A percentile compares a stretch with the other conserved stretches of the same genome.
phyloP scores from a whole-genome alignment of 2,888 invertebrate species.

The Apodemia duryi region DNA sequence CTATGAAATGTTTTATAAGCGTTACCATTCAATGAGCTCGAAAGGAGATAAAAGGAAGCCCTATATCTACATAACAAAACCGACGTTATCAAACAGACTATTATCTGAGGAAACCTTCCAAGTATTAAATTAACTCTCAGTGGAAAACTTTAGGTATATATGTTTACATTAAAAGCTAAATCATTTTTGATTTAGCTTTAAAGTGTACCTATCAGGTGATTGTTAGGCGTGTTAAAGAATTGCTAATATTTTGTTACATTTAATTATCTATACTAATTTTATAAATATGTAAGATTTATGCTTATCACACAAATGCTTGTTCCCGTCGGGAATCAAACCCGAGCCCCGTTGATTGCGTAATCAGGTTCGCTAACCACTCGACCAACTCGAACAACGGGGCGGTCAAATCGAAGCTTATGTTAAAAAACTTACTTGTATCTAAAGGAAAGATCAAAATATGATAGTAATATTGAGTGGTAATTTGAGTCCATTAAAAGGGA shows the following conservation, averaged over 20 bases:
- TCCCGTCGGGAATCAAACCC: too few species aligned
- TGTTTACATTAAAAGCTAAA: neutral
- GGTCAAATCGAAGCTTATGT: too few species aligned
- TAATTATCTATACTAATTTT: too few species aligned
- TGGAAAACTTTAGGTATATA: conserved; percentile 3
- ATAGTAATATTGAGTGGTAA: too few species aligned
- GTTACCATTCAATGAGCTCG: conserved; percentile 27
- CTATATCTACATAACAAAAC: conserved; percentile 30
- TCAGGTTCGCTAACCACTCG: too few species aligned
- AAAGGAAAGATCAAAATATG: too few species aligned
- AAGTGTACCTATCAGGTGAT: neutral
- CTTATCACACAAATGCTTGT: too few species aligned
- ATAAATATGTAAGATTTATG: too few species aligned
- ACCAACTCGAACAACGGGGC: too few species aligned
- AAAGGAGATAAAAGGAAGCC: conserved; percentile 27
- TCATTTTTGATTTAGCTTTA: neutral
- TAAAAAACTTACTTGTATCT: too few species aligned
- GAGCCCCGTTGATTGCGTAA: too few species aligned
- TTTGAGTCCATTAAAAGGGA: too few species aligned
- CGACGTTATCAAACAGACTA: conserved; percentile 27
- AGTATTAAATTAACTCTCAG: conserved; percentile 17
- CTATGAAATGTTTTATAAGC: conserved; percentile 10
- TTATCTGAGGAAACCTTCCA: conserved; percentile 24
- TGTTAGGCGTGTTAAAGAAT: neutral
- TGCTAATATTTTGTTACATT: neutral